Conservation (phyloP, 2,797 vertebrate genomes). For the Thunnus albacares region DNA sequence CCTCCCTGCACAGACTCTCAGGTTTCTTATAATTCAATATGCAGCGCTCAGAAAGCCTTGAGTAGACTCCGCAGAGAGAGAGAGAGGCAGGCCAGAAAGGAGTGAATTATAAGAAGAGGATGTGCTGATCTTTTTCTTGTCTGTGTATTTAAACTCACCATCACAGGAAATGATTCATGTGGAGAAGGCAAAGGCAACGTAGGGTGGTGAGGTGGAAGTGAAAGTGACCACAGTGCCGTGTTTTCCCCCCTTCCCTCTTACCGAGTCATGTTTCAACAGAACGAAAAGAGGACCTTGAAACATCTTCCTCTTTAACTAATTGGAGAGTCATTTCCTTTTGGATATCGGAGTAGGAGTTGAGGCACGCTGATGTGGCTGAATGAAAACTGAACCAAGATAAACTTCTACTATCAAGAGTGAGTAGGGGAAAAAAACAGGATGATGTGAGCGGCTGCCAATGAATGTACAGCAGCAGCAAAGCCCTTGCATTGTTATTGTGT, state of each 20-base stretch:
- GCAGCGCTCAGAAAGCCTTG: not conserved
- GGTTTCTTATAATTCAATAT: constrained; percentile 27
- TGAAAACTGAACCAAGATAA: constrained; percentile 50
- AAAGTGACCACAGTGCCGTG: constrained; percentile 58
- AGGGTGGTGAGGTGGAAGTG: constrained; percentile 67
- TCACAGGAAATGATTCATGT: constrained; percentile 57
- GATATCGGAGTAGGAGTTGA: constrained; percentile 30
- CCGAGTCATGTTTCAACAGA: constrained; percentile 45
- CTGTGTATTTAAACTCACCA: constrained; percentile 5
- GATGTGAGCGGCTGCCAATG: constrained; percentile 35
- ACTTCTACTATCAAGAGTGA: not conserved
- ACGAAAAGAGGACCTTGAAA: constrained; percentile 69
- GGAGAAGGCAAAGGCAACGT: not conserved
- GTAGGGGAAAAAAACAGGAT: constrained; percentile 18
- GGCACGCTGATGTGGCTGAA: not conserved
- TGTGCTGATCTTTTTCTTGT: constrained; percentile 1
- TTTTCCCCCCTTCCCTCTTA: constrained; percentile 1
- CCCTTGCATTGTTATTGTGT: constrained; percentile 38
- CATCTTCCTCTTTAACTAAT: constrained; percentile 69
- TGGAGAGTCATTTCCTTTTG: constrained; percentile 68
- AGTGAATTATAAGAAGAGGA: not conserved
- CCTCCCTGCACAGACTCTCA: constrained; percentile 16
- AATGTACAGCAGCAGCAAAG: constrained; percentile 41
- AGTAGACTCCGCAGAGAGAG: not conserved
- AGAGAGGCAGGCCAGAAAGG: not conserved